Conservation (phyloP, 1,140 invertebrate species). For the Ceratoteleas bidentatus region DNA sequence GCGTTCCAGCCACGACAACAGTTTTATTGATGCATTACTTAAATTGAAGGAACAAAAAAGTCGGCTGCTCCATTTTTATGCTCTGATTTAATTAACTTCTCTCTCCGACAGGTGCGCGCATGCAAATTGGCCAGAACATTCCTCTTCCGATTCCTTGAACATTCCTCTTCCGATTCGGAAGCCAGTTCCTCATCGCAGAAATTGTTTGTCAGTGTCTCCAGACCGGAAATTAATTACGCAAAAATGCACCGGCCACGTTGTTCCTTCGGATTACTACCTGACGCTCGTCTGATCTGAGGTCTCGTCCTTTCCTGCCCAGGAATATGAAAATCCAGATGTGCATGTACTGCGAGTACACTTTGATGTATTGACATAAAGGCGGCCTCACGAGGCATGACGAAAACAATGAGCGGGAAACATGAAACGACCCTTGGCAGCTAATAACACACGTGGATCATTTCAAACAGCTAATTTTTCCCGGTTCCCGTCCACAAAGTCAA, state of each 20-base stretch:
- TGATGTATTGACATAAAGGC: conserved; percentile 80
- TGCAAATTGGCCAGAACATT: conserved; percentile 23
- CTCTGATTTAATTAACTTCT: conserved; percentile 41
- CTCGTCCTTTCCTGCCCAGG: conserved; percentile 66
- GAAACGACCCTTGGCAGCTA: conserved; percentile 80
- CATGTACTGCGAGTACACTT: conserved; percentile 68
- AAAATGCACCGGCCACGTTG: conserved; percentile 16
- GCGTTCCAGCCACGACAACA: conserved; percentile 59
- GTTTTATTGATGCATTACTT: conserved; percentile 59
- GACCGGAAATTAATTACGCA: not conserved
- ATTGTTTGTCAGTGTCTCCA: not conserved
- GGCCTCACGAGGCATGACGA: conserved; percentile 71
- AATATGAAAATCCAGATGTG: conserved; percentile 68
- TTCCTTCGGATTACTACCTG: conserved; percentile 39
- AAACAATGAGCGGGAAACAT: conserved; percentile 80
- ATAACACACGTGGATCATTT: conserved; percentile 81
- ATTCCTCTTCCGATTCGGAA: no score
- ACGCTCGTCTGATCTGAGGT: conserved; percentile 16
- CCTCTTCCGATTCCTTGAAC: not conserved
- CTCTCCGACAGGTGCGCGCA: not conserved
- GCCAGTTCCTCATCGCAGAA: no score
- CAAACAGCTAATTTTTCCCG: conserved; percentile 80
- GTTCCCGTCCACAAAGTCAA: conserved; percentile 76
- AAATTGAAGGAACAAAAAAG: conserved; percentile 49
- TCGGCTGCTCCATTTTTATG: conserved; percentile 19